These are phyloP conservation scores for Lonchura striata DNA, from an alignment of 2,113 vertebrate species.

Conservation along the genomic window DNA sequence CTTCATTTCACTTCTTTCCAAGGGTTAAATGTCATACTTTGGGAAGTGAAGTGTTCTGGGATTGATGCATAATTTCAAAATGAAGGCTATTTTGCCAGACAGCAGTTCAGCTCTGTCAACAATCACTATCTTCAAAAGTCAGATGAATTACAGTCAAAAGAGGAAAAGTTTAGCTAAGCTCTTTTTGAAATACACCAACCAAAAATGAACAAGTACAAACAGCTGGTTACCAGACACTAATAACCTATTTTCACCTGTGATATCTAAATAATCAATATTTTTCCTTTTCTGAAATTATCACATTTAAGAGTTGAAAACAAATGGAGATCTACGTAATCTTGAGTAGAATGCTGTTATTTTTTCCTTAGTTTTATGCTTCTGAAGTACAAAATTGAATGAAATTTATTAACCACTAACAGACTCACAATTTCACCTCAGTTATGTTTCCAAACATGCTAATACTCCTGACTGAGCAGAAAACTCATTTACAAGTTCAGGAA, in stretches of 20 bases:
- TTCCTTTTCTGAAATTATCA: not conserved
- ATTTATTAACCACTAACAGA: not conserved
- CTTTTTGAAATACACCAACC: not conserved
- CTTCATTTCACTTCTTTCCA: not conserved
- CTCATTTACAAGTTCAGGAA: not conserved
- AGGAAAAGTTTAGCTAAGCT: not conserved
- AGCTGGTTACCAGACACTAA: not conserved
- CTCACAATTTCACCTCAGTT: not conserved
- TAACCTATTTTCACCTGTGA: not conserved
- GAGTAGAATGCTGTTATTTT: not conserved
- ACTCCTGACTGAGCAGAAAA: not conserved
- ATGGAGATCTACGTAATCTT: fast-evolving
- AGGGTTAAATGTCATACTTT: not conserved
- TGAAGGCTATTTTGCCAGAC: not conserved
- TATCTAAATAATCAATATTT: not conserved
- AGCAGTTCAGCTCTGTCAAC: not conserved
- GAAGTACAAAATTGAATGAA: not conserved
- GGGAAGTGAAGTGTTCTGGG: not conserved
- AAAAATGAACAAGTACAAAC: not conserved
- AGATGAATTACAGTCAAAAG: not conserved
- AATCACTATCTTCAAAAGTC: not conserved
- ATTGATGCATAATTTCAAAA: not conserved
- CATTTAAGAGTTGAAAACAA: not conserved
- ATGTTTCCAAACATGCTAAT: not conserved
- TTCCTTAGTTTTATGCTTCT: not conserved